phyloP scores from a whole-genome alignment of 1,140 invertebrate species.

The Ceratosolen solmsi region DNA sequence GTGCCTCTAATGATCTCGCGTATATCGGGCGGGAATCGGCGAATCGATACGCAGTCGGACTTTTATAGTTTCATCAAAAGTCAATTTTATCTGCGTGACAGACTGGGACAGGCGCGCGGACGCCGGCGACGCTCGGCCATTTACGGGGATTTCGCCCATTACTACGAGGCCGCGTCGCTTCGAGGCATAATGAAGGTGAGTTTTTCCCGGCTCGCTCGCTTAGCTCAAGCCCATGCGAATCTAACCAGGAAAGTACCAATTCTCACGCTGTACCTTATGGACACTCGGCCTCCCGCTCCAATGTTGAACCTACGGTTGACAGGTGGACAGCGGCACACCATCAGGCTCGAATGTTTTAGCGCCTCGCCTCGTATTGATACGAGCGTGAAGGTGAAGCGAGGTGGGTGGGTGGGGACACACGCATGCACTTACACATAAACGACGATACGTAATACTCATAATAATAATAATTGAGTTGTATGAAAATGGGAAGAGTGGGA shows the following conservation, averaged over 20 bases:
- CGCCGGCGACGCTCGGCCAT: background rate
- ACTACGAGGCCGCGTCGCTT: background rate
- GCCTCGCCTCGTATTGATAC: too few species aligned
- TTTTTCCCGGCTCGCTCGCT: constrained; percentile 20
- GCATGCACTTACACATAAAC: background rate
- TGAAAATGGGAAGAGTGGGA: constrained; percentile 26
- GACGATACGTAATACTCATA: constrained; percentile 22
- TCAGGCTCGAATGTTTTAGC: too few species aligned
- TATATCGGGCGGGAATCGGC: background rate
- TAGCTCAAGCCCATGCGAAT: background rate
- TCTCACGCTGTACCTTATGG: constrained; percentile 36
- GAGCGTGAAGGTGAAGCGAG: too few species aligned
- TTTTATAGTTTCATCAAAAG: constrained; percentile 23
- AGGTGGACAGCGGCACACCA: too few species aligned
- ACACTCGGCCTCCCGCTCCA: background rate
- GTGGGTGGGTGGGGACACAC: background rate
- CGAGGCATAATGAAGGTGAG: constrained; percentile 32
- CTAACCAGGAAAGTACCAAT: constrained; percentile 10
- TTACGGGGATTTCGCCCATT: constrained; percentile 33
- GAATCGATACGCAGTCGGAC: background rate
- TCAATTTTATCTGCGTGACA: constrained; percentile 25
- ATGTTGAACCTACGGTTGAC: background rate
- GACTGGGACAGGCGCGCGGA: background rate
- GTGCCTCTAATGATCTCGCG: background rate
- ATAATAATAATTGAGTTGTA: constrained; percentile 33